Percentiles rank a stretch among this genome's conserved stretches.
Conservation (phyloP, 2,113 vertebrate genomes). For the Willisornis vidua region DNA sequence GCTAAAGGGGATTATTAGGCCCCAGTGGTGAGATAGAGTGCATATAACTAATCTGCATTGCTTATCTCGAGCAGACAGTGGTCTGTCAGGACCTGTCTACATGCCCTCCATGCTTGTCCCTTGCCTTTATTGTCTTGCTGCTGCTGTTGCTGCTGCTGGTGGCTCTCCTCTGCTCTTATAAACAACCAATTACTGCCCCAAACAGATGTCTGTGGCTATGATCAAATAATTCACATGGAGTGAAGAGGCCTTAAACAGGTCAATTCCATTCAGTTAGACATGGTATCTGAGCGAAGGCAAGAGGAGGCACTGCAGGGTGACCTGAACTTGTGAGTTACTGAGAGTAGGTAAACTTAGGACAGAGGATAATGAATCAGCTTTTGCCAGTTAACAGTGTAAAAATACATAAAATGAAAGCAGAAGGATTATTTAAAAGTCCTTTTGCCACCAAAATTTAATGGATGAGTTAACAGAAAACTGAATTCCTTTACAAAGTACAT, state of each 20-base stretch:
- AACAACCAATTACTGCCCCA: slow-evolving; percentile 87
- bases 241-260: slow-evolving; percentile 84
- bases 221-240: slow-evolving; percentile 86
- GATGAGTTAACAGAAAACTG: neutral
- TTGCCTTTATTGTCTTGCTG: slow-evolving; percentile 76
- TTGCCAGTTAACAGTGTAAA: neutral
- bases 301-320: slow-evolving; percentile 68
- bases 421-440: neutral
- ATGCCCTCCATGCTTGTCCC: slow-evolving; percentile 74
- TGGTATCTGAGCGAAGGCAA: slow-evolving; percentile 76
- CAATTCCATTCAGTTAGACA: slow-evolving; percentile 88
- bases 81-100: slow-evolving; percentile 73
- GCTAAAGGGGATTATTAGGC: slow-evolving; percentile 80
- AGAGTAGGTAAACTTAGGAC: slow-evolving; percentile 54
- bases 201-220: slow-evolving; percentile 86
- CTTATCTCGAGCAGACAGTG: slow-evolving; percentile 75
- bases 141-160: slow-evolving; percentile 63
- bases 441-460: neutral
- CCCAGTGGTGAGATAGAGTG: slow-evolving; percentile 74
- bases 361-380: slow-evolving; percentile 36
- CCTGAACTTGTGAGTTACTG: slow-evolving; percentile 68
- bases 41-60: slow-evolving; percentile 77
- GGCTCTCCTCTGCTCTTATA: slow-evolving; percentile 77
- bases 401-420: neutral
- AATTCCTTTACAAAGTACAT: neutral